A percentile compares a stretch with the other conserved stretches of the same genome.
Conservation (phyloP, 1,140 invertebrate species). For the Heliconius congener region DNA sequence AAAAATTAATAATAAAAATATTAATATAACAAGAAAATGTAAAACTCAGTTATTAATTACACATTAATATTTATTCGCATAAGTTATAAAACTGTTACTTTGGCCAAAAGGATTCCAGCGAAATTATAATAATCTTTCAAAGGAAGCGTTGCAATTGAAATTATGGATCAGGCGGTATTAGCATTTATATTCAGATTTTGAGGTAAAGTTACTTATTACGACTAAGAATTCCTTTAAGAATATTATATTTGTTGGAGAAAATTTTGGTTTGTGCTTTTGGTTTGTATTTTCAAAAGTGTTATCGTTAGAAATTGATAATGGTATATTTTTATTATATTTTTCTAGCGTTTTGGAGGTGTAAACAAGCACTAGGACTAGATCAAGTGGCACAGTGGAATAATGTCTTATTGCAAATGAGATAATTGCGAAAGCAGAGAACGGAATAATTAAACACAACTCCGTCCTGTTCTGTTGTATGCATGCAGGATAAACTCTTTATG, state of each 20-base stretch:
- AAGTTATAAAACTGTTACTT: constrained; percentile 58
- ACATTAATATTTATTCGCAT: constrained; percentile 65
- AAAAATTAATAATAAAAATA: neutral
- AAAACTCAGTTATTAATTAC: constrained; percentile 26
- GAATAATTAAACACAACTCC: too few species aligned
- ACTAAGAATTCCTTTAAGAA: constrained; percentile 53
- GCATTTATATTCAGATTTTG: constrained; percentile 74
- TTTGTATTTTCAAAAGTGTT: neutral
- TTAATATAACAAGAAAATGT: neutral
- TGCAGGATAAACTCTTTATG: too few species aligned
- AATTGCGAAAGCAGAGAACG: too few species aligned
- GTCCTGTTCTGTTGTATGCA: too few species aligned
- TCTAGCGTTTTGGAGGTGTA: neutral
- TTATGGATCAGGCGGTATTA: constrained; percentile 69
- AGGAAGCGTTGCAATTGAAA: constrained; percentile 66
- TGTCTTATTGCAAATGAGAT: too few species aligned
- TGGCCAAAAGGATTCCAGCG: constrained; percentile 64
- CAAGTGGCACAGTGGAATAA: too few species aligned
- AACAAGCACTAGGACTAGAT: too few species aligned
- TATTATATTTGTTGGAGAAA: constrained; percentile 21
- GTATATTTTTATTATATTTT: neutral
- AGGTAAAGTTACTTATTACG: constrained; percentile 69
- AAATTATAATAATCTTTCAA: constrained; percentile 75
- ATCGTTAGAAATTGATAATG: neutral
- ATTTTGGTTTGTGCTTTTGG: neutral